phyloP scores from a whole-genome alignment of 2,797 vertebrate species.

The Tolypeutes matacus region DNA sequence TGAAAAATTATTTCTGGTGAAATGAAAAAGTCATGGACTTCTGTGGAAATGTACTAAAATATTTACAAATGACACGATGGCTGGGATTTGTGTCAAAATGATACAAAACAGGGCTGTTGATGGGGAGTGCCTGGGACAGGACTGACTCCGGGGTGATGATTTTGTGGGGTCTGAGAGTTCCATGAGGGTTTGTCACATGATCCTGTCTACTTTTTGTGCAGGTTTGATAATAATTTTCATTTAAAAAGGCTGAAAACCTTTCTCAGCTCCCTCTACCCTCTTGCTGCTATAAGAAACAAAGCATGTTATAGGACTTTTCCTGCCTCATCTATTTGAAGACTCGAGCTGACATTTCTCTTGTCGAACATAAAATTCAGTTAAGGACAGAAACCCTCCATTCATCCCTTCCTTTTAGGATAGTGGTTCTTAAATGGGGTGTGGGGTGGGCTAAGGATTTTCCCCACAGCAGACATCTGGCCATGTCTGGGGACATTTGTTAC shows the following conservation, averaged over 20 bases:
- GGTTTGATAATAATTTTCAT: background rate
- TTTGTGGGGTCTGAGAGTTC: background rate
- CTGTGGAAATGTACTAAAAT: background rate
- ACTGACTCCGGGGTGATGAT: background rate
- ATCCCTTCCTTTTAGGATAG: too few relatives aligned
- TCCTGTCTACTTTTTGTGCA: background rate
- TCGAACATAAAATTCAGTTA: background rate
- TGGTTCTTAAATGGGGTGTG: fast-evolving
- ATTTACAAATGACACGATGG: background rate
- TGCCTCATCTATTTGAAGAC: background rate
- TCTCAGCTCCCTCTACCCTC: too few relatives aligned
- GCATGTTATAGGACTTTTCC: background rate
- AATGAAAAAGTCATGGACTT: background rate
- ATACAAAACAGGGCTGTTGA: background rate
- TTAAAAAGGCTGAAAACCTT: background rate
- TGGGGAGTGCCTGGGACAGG: background rate
- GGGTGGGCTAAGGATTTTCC: too few relatives aligned
- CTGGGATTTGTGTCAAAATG: background rate
- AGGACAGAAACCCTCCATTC: background rate
- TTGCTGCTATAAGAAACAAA: background rate
- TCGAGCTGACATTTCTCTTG: background rate
- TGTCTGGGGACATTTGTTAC: background rate
- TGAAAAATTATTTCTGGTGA: background rate
- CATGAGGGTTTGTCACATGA: too few relatives aligned
- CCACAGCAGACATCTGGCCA: background rate